Evolutionary conservation across 2,113 vertebrate species (phyloP).

Genomic region (Aptenodytes patagonicus): DNA sequence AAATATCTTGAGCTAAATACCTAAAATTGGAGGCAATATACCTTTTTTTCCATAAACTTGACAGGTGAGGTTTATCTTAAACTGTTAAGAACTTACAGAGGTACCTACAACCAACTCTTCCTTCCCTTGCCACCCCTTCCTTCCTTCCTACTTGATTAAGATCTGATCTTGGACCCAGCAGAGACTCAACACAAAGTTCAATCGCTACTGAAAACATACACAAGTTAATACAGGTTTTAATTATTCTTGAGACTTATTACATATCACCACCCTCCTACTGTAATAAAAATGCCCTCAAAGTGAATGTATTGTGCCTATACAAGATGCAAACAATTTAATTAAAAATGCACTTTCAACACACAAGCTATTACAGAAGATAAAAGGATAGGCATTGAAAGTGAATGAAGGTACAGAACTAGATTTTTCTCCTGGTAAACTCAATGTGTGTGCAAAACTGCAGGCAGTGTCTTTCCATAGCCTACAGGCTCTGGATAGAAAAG

Average conservation of each 20-base stretch:
- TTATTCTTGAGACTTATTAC: slow-evolving; percentile 48
- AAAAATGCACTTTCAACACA: slow-evolving; percentile 27
- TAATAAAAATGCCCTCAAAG: slow-evolving; percentile 41
- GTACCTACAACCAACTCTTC: background rate
- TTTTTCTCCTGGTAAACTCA: background rate
- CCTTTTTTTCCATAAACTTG: background rate
- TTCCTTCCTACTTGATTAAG: slow-evolving; percentile 26
- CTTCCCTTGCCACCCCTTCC: background rate
- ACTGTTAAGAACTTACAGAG: background rate
- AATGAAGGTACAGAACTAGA: background rate
- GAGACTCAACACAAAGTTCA: slow-evolving; percentile 44
- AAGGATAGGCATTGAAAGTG: background rate
- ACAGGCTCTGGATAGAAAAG: background rate
- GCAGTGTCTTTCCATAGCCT: background rate
- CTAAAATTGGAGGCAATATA: background rate
- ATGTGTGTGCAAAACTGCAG: background rate
- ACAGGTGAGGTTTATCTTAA: background rate
- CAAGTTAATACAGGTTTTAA: slow-evolving; percentile 56
- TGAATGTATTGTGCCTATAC: background rate
- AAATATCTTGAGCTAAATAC: background rate
- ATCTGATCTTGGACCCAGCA: slow-evolving; percentile 31
- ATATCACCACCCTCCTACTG: slow-evolving; percentile 4
- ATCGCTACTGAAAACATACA: background rate
- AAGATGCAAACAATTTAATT: slow-evolving; percentile 42
- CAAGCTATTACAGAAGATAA: slow-evolving; percentile 13